phyloP scores from a whole-genome alignment of 92 coral and sea anemone genomes.

The Meandrina meandrites region DNA sequence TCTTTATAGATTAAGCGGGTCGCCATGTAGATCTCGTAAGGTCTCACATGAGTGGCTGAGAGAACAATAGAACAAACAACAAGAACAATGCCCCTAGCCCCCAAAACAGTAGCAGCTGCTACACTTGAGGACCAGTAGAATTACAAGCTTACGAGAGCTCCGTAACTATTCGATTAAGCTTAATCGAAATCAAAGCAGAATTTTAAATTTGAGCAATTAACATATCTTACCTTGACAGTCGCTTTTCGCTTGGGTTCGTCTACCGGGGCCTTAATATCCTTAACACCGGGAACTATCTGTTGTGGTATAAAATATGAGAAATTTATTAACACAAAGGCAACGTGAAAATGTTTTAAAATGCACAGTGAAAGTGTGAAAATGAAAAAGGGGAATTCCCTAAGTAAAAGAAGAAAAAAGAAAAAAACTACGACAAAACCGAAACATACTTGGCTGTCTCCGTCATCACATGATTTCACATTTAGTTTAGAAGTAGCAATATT shows the following conservation, averaged over 20 bases:
- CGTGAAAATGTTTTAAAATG: background rate
- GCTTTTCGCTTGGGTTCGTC: background rate
- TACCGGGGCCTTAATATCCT: too few species aligned
- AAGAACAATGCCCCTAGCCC: too few species aligned
- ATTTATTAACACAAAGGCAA: background rate
- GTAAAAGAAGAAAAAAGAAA: background rate
- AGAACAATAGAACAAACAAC: too few species aligned
- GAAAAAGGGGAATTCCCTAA: background rate
- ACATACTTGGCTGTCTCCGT: conserved; percentile 11
- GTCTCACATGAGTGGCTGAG: too few species aligned
- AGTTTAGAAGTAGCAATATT: conserved; percentile 42
- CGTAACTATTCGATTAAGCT: too few species aligned
- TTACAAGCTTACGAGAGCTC: too few species aligned
- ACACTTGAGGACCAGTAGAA: too few species aligned
- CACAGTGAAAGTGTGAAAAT: background rate
- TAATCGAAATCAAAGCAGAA: too few species aligned
- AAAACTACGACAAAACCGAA: background rate
- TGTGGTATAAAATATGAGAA: background rate
- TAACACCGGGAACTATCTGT: background rate
- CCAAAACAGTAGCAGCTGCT: too few species aligned
- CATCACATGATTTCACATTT: background rate
- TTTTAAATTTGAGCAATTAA: too few species aligned
- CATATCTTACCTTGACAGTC: background rate
- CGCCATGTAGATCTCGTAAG: too few species aligned
- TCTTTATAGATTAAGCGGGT: too few species aligned